phyloP scores from a whole-genome alignment of 1,140 invertebrate genomes.

The Sipha flava region DNA sequence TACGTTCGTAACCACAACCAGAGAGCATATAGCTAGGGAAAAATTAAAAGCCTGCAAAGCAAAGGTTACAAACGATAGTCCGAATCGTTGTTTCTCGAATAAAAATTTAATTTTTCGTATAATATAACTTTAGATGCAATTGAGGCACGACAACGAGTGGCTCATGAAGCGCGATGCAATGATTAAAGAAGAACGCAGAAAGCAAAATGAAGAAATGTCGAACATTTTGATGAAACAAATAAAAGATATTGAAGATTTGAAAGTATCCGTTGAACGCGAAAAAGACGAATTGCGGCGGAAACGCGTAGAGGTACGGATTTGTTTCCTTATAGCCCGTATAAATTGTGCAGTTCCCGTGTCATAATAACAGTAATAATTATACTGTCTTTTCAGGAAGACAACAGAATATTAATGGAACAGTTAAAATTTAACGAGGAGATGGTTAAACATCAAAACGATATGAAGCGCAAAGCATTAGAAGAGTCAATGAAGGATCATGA shows the following conservation, averaged over 20 bases:
- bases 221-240: not conserved
- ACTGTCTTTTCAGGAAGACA: too few relatives aligned
- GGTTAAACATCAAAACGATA: too few relatives aligned
- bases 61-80: not conserved
- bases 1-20: not conserved
- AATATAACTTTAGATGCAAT: not conserved
- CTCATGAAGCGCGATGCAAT: not conserved
- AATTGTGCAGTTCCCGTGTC: too few relatives aligned
- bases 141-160: not conserved
- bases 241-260: not conserved
- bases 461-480: too few relatives aligned
- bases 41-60: not conserved
- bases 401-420: too few relatives aligned
- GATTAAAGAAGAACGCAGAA: constrained; percentile 7
- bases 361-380: too few relatives aligned
- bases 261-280: not conserved
- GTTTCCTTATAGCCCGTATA: too few relatives aligned
- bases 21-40: too few relatives aligned
- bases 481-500: too few relatives aligned
- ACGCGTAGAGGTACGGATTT: not conserved
- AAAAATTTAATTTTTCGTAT: too few relatives aligned
- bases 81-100: not conserved
- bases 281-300: not conserved
- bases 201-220: not conserved
- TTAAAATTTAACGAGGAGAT: too few relatives aligned